Conservation (phyloP, 1,140 invertebrate species). For the Tigriopus japonicus region DNA sequence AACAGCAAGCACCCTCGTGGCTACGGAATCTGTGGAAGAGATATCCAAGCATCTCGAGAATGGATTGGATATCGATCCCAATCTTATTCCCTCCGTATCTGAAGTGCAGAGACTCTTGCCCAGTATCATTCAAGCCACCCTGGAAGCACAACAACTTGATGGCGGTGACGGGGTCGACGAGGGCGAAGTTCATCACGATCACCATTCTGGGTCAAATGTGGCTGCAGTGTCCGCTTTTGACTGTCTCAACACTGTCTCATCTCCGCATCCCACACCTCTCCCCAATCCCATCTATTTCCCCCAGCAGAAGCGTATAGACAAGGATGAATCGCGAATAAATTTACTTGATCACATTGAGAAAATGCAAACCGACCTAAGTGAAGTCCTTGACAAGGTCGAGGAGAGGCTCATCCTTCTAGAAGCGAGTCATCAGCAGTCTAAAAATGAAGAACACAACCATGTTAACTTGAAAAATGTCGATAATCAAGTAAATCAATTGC, state of each 20-base stretch:
- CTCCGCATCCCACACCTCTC: background rate
- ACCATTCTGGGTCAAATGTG: background rate
- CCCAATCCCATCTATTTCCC: slow-evolving; percentile 5
- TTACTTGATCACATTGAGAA: slow-evolving; percentile 9
- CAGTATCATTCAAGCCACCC: background rate
- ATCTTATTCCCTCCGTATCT: background rate
- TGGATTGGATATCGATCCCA: background rate
- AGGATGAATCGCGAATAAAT: slow-evolving; percentile 7
- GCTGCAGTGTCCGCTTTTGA: background rate
- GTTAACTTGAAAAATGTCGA: no score
- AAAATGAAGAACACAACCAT: no score
- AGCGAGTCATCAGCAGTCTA: background rate
- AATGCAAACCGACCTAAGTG: background rate
- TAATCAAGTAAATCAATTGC: no score
- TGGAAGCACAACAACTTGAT: background rate
- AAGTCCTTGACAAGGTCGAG: background rate
- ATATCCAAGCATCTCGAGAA: background rate
- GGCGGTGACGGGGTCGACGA: background rate
- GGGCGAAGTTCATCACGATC: background rate
- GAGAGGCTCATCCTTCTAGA: background rate
- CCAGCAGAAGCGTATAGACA: slow-evolving; percentile 9
- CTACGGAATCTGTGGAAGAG: background rate
- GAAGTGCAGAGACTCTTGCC: slow-evolving; percentile 3
- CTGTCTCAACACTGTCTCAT: background rate
- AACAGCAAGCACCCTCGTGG: no score